Evolutionary conservation across 2,797 vertebrate species (phyloP).

Genomic region (Morelia viridis): DNA sequence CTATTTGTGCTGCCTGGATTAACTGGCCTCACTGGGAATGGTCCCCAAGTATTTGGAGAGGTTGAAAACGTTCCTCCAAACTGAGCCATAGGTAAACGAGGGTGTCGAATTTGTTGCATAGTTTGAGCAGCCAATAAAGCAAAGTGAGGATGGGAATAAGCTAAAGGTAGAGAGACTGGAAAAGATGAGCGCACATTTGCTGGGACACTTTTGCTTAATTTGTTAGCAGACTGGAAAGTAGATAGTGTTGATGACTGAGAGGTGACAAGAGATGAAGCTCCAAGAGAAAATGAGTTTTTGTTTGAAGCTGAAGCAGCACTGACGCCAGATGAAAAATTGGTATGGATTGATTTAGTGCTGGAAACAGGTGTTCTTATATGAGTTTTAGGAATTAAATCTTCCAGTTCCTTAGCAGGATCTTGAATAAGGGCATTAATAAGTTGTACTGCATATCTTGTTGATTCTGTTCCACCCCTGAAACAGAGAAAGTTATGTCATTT

Average conservation of each 20-base stretch:
- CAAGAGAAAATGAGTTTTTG: conserved; percentile 89
- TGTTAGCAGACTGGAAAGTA: conserved; percentile 83
- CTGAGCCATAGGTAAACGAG: conserved; percentile 96
- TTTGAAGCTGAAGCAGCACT: conserved; percentile 83
- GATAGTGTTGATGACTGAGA: conserved; percentile 89
- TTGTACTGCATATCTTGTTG: conserved; percentile 95
- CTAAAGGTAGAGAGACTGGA: conserved; percentile 90
- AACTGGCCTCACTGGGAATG: conserved; percentile 96
- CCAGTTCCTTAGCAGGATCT: conserved; percentile 98
- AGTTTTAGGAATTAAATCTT: conserved; percentile 97
- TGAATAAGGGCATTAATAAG: conserved; percentile 99
- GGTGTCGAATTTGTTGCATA: conserved; percentile 98
- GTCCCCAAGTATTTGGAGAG: conserved; percentile 95
- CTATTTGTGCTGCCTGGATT: conserved; percentile 93
- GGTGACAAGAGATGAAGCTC: conserved; percentile 82
- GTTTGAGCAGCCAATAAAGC: conserved; percentile 95
- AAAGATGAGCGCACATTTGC: conserved; percentile 92
- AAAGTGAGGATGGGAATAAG: conserved; percentile 96
- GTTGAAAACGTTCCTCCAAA: conserved; percentile 96
- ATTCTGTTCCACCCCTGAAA: conserved; percentile 93
- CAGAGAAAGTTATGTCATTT: conserved; percentile 40
- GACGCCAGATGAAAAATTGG: conserved; percentile 83
- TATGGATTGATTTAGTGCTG: conserved; percentile 84
- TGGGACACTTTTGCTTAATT: conserved; percentile 88
- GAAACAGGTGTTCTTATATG: conserved; percentile 92